Evolutionary conservation across 2,797 vertebrate species (phyloP), one percentile per base, ranked within the genome.

Genomic region (Acomys russatus): DNA sequence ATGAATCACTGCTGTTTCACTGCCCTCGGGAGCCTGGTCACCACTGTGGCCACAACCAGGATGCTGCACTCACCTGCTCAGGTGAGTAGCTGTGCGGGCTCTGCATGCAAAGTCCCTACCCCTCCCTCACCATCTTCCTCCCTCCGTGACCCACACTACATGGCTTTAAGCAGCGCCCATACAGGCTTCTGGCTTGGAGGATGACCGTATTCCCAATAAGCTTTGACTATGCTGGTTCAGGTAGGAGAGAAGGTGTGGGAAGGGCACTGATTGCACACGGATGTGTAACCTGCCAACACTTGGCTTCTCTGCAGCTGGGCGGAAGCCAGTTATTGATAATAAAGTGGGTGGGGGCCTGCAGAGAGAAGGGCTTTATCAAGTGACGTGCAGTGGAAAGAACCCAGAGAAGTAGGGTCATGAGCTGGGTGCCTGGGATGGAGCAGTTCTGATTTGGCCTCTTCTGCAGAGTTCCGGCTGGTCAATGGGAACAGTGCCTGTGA

Each of bases 391-490:
- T 56, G 56, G 33, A 10, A 79, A n/a, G 10, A 23, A 59, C 22
- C 8, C 78, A 79, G 30, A 56, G 78, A 80, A 35, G 54, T 23
- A 61, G n/a, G 12, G 56, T 61, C 59, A 25, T 38, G 56, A 61
- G 15, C 78, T n/a, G 54, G 77, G 77, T n/a, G 33, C 22, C 51
- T 80, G 78, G 78, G 30, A 6, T 9, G 54, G 18, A 20, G 30
- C 74, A 38, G 8, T 0, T 0, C 44, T 20, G 54, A 61, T 59
- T 2, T 3, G 5, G 8, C 8, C 44, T 17, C 20, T 12, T 38
- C 71, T 22, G 10, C 70, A 92, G 96, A 76, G 56, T 91, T 96
- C 90, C 70, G 59, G 44, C 90, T 98, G 79, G 95, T 83, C 23
- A 80, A 97, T 2, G 92, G 93, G 92, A 95, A 95, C 93, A 59